A percentile compares a stretch with the other conserved stretches of the same genome.
These are phyloP conservation scores for Onychomys torridus DNA, from an alignment of 2,797 vertebrate species.

Conservation along the genomic window DNA sequence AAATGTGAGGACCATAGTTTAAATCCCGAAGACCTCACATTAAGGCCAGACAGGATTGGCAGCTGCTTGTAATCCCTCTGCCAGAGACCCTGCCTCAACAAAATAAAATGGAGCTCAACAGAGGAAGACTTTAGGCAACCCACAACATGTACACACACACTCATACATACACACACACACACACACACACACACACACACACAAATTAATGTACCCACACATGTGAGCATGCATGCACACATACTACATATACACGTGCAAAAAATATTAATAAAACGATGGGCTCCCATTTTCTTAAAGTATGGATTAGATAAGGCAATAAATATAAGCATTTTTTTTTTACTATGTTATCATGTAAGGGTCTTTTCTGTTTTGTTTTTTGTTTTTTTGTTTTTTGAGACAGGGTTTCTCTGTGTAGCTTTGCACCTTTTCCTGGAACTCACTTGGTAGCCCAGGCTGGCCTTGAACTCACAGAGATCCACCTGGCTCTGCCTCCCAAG, in stretches of 20 bases:
- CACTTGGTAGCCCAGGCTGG: no score
- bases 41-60: neutral
- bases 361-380: no score
- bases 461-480: no score
- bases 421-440: no score
- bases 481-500: no score
- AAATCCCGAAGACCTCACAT: neutral
- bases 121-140: neutral
- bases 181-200: neutral
- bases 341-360: neutral
- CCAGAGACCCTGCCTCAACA: neutral
- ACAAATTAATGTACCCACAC: neutral
- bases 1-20: neutral
- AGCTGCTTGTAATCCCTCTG: neutral
- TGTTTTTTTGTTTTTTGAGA: no score
- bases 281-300: neutral
- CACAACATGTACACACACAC: neutral
- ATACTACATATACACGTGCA: neutral
- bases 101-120: neutral
- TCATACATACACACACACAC: neutral
- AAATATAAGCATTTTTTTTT: slow-evolving; percentile 34
- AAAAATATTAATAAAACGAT: neutral
- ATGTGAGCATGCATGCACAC: neutral
- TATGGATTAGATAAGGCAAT: slow-evolving; percentile 27
- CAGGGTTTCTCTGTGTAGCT: no score